Conservation (phyloP, 2,113 vertebrate genomes). For the Megalops atlanticus region DNA sequence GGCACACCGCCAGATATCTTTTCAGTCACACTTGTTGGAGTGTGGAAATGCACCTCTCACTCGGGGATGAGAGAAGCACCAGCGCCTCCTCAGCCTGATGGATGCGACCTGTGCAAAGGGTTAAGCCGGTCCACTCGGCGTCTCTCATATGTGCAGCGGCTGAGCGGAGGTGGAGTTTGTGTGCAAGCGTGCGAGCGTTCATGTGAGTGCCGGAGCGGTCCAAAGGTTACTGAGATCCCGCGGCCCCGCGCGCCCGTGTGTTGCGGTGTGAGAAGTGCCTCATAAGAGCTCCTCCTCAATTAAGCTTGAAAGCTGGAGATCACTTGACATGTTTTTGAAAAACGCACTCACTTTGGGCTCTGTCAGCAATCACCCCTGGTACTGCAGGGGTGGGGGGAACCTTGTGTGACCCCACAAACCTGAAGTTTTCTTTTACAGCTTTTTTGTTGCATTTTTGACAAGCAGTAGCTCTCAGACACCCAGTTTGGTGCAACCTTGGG, state of each 20-base stretch:
- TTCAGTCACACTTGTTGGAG: conserved; percentile 41
- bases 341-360: conserved; percentile 30
- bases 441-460: conserved; percentile 51
- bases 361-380: conserved; percentile 35
- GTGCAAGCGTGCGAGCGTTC: background rate
- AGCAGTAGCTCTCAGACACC: conserved; percentile 15
- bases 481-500: conserved; percentile 2
- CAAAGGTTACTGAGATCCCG: background rate
- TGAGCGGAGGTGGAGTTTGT: background rate
- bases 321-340: conserved; percentile 24
- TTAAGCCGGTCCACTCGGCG: conserved; percentile 45
- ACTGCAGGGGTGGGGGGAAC: conserved; percentile 30
- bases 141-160: background rate
- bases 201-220: background rate
- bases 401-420: conserved; percentile 13
- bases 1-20: conserved; percentile 24
- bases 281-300: conserved; percentile 6
- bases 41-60: conserved; percentile 25
- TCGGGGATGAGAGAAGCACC: background rate
- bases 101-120: conserved; percentile 36
- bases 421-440: conserved; percentile 21
- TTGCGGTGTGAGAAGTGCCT: background rate
- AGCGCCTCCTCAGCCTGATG: conserved; percentile 28
- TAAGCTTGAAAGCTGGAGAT: background rate
- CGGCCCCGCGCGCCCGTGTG: background rate